These are phyloP conservation scores for Mesembrinibis cayennensis DNA, from an alignment of 2,113 vertebrate genomes.

Conservation along the genomic window DNA sequence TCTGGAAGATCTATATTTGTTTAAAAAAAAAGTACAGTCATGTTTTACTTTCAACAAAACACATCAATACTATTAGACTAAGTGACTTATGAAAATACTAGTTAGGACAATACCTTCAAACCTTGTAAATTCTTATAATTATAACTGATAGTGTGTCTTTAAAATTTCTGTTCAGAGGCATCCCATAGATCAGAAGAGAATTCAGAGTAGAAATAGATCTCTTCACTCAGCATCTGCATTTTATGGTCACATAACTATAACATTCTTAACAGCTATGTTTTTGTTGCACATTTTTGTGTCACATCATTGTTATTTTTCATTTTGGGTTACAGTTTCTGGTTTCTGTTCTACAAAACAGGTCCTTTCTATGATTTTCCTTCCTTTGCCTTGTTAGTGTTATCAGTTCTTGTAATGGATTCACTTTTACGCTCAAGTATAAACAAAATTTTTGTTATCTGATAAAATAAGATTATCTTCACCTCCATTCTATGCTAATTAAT, in stretches of 20 bases:
- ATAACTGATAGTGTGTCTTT: neutral
- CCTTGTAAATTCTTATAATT: neutral
- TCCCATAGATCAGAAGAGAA: neutral
- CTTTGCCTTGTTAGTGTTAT: neutral
- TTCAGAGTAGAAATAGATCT: neutral
- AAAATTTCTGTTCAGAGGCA: neutral
- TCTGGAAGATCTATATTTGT: neutral
- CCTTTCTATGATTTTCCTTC: neutral
- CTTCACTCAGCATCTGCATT: neutral
- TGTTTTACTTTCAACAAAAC: neutral
- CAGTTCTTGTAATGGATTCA: neutral
- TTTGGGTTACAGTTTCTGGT: neutral
- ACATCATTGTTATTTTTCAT: neutral
- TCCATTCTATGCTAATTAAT: neutral
- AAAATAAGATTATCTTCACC: neutral
- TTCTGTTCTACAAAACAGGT: neutral
- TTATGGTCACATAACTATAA: neutral
- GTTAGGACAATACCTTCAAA: neutral
- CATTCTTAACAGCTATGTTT: neutral
- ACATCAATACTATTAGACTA: neutral
- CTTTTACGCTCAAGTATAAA: neutral
- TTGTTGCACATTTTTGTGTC: neutral
- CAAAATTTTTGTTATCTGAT: neutral
- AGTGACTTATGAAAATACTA: neutral
- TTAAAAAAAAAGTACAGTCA: neutral